Evolutionary conservation across 2,888 invertebrate species (phyloP), one percentile per base, ranked within the genome.

Genomic region (Lymantria monacha): DNA sequence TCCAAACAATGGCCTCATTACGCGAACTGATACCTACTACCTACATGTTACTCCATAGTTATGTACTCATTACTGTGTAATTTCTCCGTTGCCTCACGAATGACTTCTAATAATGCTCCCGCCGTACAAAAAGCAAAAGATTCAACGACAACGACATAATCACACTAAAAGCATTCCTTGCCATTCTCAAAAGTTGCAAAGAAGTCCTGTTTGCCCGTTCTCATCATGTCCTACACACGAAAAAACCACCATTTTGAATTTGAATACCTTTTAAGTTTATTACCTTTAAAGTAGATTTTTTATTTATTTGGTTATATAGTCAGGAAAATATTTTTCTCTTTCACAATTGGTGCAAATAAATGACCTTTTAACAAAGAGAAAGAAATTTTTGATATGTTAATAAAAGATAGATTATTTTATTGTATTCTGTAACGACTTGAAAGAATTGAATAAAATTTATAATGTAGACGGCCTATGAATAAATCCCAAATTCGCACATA

Each of bases 141-240:
- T 74, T 76, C 77, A 76, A 83, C 77, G 77, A 79, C 77, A 76
- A 83, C 77, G 78, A 79, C 85, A 85, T 84, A 85, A 87, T 87
- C 83, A 81, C 75, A 78, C 81, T 87, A 85, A 87, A 87, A 87
- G 85, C 86, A 81, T 82, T 76, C 72, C 71, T 72, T 71, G 71
- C 69, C 69, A 73, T 70, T 65, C 63, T 68, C 50, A 59, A 66
- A 68, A 69, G 54, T 61, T 54, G 53, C 59, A 58, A 46, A 54
- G 51, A 61, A 55, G 62, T 60, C 55, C 66, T 66, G 63, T 69
- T 63, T 70, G 66, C 64, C 67, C 69, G 63, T 37, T 52, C 54
- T 56, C 14, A 8, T 49, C 22, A 40, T 52, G 43, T 48, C 14
- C 36, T 42, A 44, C 49, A 53, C 52, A 42, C 45, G 43, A 7